Conservation (phyloP, 53 echinoderm and acorn worm genomes). For the Antedon mediterranea region DNA sequence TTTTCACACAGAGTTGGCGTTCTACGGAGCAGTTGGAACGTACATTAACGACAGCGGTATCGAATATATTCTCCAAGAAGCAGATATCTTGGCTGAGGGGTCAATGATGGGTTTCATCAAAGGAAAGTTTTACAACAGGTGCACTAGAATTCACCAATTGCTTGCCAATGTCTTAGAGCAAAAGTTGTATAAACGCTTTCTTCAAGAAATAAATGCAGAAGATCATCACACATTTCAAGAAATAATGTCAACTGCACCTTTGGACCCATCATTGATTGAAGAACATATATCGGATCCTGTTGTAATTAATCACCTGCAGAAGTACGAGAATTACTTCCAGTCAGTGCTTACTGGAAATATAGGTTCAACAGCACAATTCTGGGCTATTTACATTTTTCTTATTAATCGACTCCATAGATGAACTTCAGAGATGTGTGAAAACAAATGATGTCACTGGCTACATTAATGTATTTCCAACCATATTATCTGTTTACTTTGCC, state of each 20-base stretch:
- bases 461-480: slow-evolving; percentile 23
- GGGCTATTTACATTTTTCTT: slow-evolving; percentile 33
- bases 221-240: no score
- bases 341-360: slow-evolving; percentile 11
- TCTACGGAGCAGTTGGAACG: slow-evolving; percentile 31
- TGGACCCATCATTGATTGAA: slow-evolving; percentile 11
- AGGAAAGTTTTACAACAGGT: slow-evolving; percentile 50
- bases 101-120: slow-evolving; percentile 27
- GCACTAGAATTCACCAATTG: slow-evolving; percentile 34
- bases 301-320: slow-evolving; percentile 16
- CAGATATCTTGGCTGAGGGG: slow-evolving; percentile 21
- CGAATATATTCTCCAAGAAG: slow-evolving; percentile 17
- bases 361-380: slow-evolving; percentile 31
- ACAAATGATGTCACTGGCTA: slow-evolving; percentile 42
- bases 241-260: slow-evolving; percentile 22
- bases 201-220: no score
- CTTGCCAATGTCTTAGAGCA: no score
- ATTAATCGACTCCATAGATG: slow-evolving; percentile 50
- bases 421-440: slow-evolving; percentile 34
- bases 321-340: slow-evolving; percentile 30
- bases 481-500: slow-evolving; percentile 34
- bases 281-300: slow-evolving; percentile 17
- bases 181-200: no score
- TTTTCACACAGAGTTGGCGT: slow-evolving; percentile 35
- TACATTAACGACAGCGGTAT: slow-evolving; percentile 17